A percentile compares a stretch with the other conserved stretches of the same genome.
phyloP scores from a whole-genome alignment of 2,797 vertebrate species.

The Falco rusticolus region DNA sequence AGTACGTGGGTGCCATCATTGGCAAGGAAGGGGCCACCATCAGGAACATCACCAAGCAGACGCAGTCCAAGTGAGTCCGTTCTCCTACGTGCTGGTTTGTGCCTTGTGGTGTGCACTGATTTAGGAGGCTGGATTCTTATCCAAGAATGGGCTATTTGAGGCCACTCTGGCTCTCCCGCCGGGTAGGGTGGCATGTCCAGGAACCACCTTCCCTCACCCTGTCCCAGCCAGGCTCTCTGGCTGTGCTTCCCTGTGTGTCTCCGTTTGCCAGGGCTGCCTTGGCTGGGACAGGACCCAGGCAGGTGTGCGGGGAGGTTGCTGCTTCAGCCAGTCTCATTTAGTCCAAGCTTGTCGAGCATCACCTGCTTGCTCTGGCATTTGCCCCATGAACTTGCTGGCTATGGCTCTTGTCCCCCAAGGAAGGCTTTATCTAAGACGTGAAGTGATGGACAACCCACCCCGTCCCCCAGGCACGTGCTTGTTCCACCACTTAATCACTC shows the following conservation, averaged over 20 bases:
- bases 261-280: no score
- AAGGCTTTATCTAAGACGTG: not conserved
- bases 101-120: not conserved
- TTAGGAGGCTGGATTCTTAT: not conserved
- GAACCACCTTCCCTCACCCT: not conserved
- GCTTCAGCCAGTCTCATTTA: accelerated
- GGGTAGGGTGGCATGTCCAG: not conserved
- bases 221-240: not conserved
- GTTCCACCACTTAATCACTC: not conserved
- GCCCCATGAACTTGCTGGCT: not conserved
- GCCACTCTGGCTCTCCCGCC: accelerated
- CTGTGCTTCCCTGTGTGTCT: accelerated
- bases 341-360: not conserved
- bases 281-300: not conserved
- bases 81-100: accelerated
- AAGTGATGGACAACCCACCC: not conserved
- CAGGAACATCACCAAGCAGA: slow-evolving; percentile 95
- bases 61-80: slow-evolving; percentile 91
- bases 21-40: slow-evolving; percentile 96
- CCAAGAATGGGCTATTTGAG: accelerated
- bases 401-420: not conserved
- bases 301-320: accelerated
- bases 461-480: not conserved
- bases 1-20: slow-evolving; percentile 94
- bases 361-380: accelerated